These are phyloP conservation scores for Listronotus bonariensis DNA, from an alignment of 1,140 invertebrate genomes.

Conservation along the genomic window DNA sequence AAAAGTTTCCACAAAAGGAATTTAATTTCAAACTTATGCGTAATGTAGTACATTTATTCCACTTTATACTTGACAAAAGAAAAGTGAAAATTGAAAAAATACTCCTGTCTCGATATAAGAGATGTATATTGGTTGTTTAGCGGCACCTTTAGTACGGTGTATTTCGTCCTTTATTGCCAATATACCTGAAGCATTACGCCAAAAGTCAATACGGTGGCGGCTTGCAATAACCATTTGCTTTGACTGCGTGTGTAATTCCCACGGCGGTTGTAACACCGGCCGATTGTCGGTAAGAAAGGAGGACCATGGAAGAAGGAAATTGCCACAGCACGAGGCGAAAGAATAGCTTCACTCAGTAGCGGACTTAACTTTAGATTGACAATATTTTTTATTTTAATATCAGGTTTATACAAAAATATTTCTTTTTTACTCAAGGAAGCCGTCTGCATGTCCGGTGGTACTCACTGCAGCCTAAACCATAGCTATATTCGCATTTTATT, in stretches of 20 bases:
- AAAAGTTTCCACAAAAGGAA: no score
- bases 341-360: constrained; percentile 5
- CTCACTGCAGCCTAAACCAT: no score
- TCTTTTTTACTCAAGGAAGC: no score
- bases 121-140: constrained; percentile 11
- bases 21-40: no score
- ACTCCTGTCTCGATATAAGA: background rate
- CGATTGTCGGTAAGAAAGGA: constrained; percentile 28
- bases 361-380: background rate
- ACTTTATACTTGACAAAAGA: background rate
- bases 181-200: constrained; percentile 32
- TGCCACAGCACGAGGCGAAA: constrained; percentile 29
- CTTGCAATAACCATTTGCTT: constrained; percentile 35
- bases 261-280: constrained; percentile 35
- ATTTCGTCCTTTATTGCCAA: constrained; percentile 32
- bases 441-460: no score
- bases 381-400: no score
- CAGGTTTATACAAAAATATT: no score
- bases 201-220: constrained; percentile 30
- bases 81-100: background rate
- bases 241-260: constrained; percentile 30
- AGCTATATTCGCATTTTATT: no score
- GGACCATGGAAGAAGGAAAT: constrained; percentile 15
- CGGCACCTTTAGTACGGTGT: constrained; percentile 23
- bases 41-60: no score